A percentile compares a stretch with the other conserved stretches of the same genome.
These are phyloP conservation scores for Rhinichthys klamathensis DNA, from an alignment of 2,113 vertebrate species.

Conservation along the genomic window DNA sequence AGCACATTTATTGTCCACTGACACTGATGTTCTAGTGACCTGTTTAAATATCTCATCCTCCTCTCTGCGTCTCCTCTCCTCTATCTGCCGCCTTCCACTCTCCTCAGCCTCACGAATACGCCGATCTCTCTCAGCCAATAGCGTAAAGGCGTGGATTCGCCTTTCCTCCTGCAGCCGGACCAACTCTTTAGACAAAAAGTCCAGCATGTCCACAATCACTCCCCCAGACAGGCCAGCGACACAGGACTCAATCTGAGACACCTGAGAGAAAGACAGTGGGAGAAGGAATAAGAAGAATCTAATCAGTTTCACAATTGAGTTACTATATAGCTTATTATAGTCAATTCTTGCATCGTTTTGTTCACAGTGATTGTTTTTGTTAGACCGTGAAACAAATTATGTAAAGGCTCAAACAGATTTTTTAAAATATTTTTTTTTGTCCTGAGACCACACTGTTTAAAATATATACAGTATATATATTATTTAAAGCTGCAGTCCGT, in stretches of 20 bases:
- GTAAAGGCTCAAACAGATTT: not conserved
- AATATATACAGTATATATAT: too few species aligned
- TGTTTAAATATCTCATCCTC: conserved; percentile 91
- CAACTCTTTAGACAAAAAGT: conserved; percentile 92
- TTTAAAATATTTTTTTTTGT: not conserved
- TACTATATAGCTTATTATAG: not conserved
- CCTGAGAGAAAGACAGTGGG: conserved; percentile 62
- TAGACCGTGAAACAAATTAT: not conserved
- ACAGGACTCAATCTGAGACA: conserved; percentile 70
- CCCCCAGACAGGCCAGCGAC: conserved; percentile 76
- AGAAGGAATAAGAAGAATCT: not conserved
- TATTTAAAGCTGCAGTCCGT: too few species aligned
- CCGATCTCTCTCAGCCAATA: conserved; percentile 87
- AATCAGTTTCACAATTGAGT: not conserved
- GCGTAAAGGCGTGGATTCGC: conserved; percentile 83
- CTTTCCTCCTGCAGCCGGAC: conserved; percentile 88
- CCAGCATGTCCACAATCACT: conserved; percentile 78
- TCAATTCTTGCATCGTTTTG: not conserved
- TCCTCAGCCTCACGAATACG: conserved; percentile 87
- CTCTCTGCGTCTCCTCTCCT: conserved; percentile 79
- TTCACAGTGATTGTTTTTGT: not conserved
- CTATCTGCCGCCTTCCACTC: conserved; percentile 86
- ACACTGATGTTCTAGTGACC: conserved; percentile 61
- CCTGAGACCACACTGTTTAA: not conserved
- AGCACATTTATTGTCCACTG: not conserved